phyloP scores from a whole-genome alignment of 2,113 vertebrate species.

The Platysteira castanea region DNA sequence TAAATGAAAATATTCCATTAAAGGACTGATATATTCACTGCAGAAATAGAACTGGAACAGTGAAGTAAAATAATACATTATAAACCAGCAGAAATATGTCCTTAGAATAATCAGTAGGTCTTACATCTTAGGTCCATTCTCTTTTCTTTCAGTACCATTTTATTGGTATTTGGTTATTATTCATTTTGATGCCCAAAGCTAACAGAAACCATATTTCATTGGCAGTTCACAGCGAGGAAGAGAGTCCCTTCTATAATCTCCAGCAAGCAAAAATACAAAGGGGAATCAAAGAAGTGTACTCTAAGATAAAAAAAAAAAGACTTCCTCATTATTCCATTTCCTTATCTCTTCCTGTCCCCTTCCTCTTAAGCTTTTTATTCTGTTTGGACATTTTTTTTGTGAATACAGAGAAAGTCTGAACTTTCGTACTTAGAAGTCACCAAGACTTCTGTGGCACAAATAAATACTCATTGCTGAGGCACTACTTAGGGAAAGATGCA shows the following conservation, averaged over 20 bases:
- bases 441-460: not conserved
- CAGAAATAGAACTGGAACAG: not conserved
- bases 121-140: not conserved
- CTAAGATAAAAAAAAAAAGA: not conserved
- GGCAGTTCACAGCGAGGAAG: not conserved
- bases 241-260: not conserved
- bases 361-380: not conserved
- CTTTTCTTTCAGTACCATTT: not conserved
- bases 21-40: not conserved
- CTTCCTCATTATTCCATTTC: not conserved
- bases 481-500: not conserved
- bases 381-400: not conserved
- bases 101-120: not conserved
- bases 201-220: not conserved
- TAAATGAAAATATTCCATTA: not conserved
- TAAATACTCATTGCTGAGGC: not conserved
- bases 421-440: not conserved
- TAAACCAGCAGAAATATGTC: not conserved
- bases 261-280: not conserved
- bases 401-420: not conserved
- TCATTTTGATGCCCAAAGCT: not conserved
- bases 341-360: not conserved
- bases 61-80: not conserved
- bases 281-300: not conserved
- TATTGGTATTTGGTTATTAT: not conserved